A percentile compares a stretch with the other conserved stretches of the same genome.
These are phyloP conservation scores for Thecophora atra DNA, from an alignment of 2,888 invertebrate species.

Conservation along the genomic window DNA sequence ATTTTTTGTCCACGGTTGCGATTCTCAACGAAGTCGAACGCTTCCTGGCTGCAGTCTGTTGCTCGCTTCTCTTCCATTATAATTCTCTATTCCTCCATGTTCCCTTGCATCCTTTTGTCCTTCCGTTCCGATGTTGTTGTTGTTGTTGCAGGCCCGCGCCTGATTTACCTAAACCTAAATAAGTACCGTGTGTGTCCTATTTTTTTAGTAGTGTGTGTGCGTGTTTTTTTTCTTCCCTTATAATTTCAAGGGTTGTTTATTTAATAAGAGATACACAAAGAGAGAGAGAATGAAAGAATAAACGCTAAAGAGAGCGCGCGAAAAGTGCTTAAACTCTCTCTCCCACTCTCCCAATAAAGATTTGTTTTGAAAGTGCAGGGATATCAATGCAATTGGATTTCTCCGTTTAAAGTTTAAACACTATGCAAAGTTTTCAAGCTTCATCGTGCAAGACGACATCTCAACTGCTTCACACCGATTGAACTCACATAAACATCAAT, in stretches of 20 bases:
- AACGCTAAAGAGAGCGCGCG: not conserved
- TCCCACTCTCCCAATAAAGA: not conserved
- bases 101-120: not conserved
- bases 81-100: not conserved
- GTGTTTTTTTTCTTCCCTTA: constrained; percentile 2
- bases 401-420: not conserved
- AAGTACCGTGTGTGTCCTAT: constrained; percentile 23
- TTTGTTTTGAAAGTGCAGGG: not conserved
- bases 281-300: not conserved
- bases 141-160: not conserved
- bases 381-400: not conserved
- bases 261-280: not conserved
- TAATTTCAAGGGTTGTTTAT: constrained; percentile 34
- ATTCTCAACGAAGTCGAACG: constrained; percentile 20
- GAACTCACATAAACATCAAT: not conserved
- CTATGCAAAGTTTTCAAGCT: not conserved
- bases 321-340: not conserved
- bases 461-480: not conserved
- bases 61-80: not conserved
- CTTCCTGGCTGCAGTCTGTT: constrained; percentile 5
- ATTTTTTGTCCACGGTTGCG: constrained; percentile 11
- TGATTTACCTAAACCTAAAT: constrained; percentile 6
- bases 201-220: constrained; percentile 14
- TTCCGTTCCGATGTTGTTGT: not conserved
- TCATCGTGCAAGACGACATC: not conserved